Percentiles rank a stretch among this genome's conserved stretches.
phyloP scores from a whole-genome alignment of 1,140 invertebrate genomes.

The Reticulitermes speratus region DNA sequence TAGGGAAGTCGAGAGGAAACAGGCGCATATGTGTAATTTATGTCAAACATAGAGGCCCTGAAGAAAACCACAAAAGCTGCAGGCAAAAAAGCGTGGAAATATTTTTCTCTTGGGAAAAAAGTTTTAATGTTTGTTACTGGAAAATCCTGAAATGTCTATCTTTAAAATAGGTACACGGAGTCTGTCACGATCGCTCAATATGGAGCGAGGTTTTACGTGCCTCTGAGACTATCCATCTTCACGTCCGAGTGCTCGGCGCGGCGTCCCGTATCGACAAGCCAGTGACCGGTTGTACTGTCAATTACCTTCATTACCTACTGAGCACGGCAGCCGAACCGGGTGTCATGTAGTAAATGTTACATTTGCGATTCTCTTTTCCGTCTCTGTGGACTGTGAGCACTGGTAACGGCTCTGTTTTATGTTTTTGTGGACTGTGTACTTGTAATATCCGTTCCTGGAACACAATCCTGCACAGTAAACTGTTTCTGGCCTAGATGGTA shows the following conservation, averaged over 20 bases:
- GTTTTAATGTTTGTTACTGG: not conserved
- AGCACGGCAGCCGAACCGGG: not conserved
- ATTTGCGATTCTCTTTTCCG: not conserved
- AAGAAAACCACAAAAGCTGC: no score
- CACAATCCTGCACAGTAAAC: no score
- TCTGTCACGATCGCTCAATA: not conserved
- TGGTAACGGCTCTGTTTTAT: no score
- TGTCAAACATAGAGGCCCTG: no score
- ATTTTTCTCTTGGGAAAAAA: no score
- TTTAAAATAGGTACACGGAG: not conserved
- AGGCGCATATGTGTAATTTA: no score
- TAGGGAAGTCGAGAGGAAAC: no score
- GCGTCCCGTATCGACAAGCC: not conserved
- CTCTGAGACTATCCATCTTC: not conserved
- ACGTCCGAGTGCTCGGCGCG: not conserved
- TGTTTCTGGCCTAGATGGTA: no score
- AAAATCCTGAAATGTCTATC: not conserved
- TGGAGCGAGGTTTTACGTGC: not conserved
- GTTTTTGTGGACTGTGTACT: no score
- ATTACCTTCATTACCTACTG: constrained; percentile 7
- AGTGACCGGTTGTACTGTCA: not conserved
- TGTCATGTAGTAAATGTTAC: not conserved
- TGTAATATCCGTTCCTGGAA: no score
- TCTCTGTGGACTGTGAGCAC: no score
- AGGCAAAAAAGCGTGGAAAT: no score